Base-by-base conservation (phyloP, 2,888 invertebrate genomes). In the Thelaira solivaga region DNA sequence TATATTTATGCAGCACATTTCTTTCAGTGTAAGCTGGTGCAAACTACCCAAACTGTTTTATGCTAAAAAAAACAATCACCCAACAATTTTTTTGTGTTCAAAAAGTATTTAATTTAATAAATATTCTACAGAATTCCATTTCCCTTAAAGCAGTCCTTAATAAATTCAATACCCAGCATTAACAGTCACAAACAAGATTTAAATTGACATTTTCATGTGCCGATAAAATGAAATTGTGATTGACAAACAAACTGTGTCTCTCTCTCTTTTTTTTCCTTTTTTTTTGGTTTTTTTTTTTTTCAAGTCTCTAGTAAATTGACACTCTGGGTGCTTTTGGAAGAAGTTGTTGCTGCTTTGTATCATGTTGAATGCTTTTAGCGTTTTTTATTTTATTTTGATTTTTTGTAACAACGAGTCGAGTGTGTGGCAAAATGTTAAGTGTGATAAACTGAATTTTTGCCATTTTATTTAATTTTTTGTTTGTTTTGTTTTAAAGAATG, bases 371-470 rank as follows among this genome's bases (percentile, higher is more conserved):
- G 61, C 41, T 61, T 61, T 43, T n/a, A 61, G 51, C 22, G n/a
- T 61, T 51, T 20, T 34, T 11, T n/a, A 24, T 22, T 59, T 47
- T 22, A 39, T 41, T 39, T 18, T n/a, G 31, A n/a, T n/a, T n/a
- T n/a, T n/a, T n/a, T n/a, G n/a, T n/a, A n/a, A n/a, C n/a, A n/a
- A n/a, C n/a, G n/a, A n/a, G n/a, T n/a, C 29, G 39, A 20, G 41
- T 22, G 18, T 41, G 39, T 39, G 20, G 39, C 51, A 43, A 51
- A 3, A n/a, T 51, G 51, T 71, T 61, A 61, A 61, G 51, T 51
- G 69, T 41, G 69, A 61, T 51, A 61, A 61, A 71, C 31, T 51
- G 69, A 61, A 43, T 51, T 71, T 55, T 61, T 29, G 24, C 31
- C 7, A 13, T 26, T 16, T 45, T 45, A 18, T 59, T 45, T 8